Evolutionary conservation across 2,888 invertebrate species (phyloP), one percentile per base, ranked within the genome.

Genomic region (Bugulina stolonifera): DNA sequence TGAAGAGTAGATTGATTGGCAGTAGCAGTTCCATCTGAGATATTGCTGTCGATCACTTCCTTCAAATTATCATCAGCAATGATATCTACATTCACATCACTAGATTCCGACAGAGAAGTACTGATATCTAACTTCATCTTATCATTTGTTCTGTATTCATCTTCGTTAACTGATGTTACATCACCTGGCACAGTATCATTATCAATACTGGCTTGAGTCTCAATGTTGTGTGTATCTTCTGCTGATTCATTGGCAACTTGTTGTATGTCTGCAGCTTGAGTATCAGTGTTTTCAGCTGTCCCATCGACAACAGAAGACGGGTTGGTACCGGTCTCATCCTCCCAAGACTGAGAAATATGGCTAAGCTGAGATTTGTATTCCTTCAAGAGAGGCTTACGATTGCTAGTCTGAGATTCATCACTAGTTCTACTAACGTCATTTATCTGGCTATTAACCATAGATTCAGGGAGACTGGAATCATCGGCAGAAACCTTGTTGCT

Each of bases 291-390:
- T 43, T 10, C 18, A 43, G 43, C 43, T 43, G 10, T 18, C 18
- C 43, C 43, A 43, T 43, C 18, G 18, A 10, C 43, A 5, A 10
- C 43, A 43, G 10, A 43, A 43, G 43, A 10, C 1, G 64, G n/a
- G 32, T 2, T 32, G 2, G 3, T 2, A 3, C 25, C 10, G 14
- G 5, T 29, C 10, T 64, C 64, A 32, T 64, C 64, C 2, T 34
- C 64, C 14, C 2, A 14, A 25, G 64, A 64, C 64, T 64, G 64
- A 22, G 64, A 64, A 32, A 64, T 64, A 10, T 10, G 10, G 27
- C 64, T 64, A 32, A 64, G 64, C n/a, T 64, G 64, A 22, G 18
- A 29, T 64, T 64, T 64, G 27, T 14, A 64, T 32, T 34, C 25
- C 22, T 22, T 29, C 18, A 43, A 18, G 43, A 18, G 43, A 43